phyloP scores from a whole-genome alignment of 1,140 invertebrate genomes.

The Ooceraea biroi region DNA sequence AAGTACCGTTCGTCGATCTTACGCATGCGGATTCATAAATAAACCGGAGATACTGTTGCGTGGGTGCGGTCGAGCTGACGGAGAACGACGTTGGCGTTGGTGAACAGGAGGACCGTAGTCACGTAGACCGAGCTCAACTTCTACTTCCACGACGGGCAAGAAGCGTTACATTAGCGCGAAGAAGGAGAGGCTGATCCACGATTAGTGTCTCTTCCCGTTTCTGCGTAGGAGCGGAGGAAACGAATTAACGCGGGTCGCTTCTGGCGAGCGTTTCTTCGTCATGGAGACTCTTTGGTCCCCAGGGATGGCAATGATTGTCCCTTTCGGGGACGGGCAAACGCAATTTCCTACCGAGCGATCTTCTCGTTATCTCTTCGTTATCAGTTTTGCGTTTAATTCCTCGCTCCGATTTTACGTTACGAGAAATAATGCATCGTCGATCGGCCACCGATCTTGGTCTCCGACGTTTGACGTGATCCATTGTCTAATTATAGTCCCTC shows the following conservation, averaged over 20 bases:
- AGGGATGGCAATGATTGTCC: not conserved
- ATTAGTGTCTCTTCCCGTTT: constrained; percentile 16
- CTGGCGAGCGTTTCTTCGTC: constrained; percentile 1
- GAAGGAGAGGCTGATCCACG: constrained; percentile 19
- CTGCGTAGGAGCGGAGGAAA: not conserved
- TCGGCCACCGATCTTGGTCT: not conserved
- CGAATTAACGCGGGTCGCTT: constrained; percentile 14
- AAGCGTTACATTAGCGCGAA: constrained; percentile 6
- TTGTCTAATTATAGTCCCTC: not conserved
- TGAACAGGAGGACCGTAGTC: constrained; percentile 44
- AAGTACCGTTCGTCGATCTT: constrained; percentile 54
- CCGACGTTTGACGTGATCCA: constrained; percentile 6
- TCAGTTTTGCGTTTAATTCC: not conserved
- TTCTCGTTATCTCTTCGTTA: not conserved
- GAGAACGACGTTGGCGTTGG: constrained; percentile 61
- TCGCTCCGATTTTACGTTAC: too few species aligned
- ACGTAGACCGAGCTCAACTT: constrained; percentile 18
- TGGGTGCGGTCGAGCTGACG: constrained; percentile 64
- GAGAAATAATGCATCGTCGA: constrained; percentile 20
- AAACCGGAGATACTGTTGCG: constrained; percentile 62
- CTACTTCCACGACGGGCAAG: not conserved
- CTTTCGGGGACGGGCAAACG: not conserved
- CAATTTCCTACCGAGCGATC: not conserved
- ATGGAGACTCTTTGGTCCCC: not conserved
- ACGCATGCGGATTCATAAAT: constrained; percentile 51